Evolutionary conservation across 2,888 invertebrate species (phyloP).

Genomic region (Pelosia muscerda): DNA sequence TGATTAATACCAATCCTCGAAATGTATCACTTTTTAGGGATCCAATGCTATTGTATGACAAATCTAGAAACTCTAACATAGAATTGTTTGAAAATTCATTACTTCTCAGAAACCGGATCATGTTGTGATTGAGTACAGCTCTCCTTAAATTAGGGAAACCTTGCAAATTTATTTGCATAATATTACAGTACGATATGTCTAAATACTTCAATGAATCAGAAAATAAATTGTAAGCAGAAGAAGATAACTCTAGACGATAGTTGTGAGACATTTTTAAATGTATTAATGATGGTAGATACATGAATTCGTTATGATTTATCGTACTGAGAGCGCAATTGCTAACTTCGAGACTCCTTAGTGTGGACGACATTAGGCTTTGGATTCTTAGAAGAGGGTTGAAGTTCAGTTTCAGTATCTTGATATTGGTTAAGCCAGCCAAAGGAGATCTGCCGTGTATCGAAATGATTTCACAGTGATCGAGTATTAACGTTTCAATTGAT

Average conservation of each 20-base stretch:
- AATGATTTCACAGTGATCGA: slow-evolving; percentile 88
- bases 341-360: slow-evolving; percentile 85
- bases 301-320: slow-evolving; percentile 84
- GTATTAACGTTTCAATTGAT: slow-evolving; percentile 86
- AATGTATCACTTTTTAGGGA: slow-evolving; percentile 88
- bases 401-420: slow-evolving; percentile 85
- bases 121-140: slow-evolving; percentile 88
- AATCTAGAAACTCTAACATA: slow-evolving; percentile 87
- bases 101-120: slow-evolving; percentile 86
- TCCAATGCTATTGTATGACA: slow-evolving; percentile 89
- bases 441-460: slow-evolving; percentile 83
- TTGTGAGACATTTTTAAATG: slow-evolving; percentile 89
- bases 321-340: slow-evolving; percentile 86
- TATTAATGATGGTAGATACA: slow-evolving; percentile 86
- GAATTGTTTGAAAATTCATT: slow-evolving; percentile 88
- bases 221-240: slow-evolving; percentile 72
- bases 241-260: slow-evolving; percentile 81
- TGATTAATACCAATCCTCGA: slow-evolving; percentile 84
- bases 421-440: slow-evolving; percentile 80
- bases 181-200: slow-evolving; percentile 88
- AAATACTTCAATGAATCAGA: slow-evolving; percentile 85
- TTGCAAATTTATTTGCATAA: slow-evolving; percentile 87
- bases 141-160: slow-evolving; percentile 88
- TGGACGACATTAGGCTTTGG: slow-evolving; percentile 80
- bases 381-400: slow-evolving; percentile 83